A percentile compares a stretch with the other conserved stretches of the same genome.
Evolutionary conservation across 2,113 vertebrate species (phyloP).

Genomic region (Agelaius phoeniceus): DNA sequence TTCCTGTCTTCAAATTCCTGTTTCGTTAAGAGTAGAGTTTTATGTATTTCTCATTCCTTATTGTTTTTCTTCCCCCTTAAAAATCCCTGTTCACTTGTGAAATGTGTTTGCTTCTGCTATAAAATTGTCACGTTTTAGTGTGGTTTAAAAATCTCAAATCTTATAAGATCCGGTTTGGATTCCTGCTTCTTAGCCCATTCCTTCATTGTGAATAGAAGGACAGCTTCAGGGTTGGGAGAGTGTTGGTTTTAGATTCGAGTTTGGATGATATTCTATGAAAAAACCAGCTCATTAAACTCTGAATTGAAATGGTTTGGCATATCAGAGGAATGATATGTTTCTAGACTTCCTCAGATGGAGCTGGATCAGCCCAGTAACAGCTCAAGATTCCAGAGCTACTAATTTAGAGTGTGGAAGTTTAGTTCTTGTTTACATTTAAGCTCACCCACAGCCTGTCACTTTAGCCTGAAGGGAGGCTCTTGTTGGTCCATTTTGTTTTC

Average conservation of each 20-base stretch:
- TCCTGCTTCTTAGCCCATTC: not conserved
- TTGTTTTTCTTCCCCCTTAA: not conserved
- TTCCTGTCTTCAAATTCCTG: not conserved
- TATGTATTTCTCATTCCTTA: not conserved
- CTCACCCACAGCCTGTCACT: not conserved
- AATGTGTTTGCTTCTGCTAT: not conserved
- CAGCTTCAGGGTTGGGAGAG: not conserved
- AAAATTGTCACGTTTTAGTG: not conserved
- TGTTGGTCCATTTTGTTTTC: not conserved
- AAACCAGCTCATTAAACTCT: not conserved
- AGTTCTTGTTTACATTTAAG: not conserved
- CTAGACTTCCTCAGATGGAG: not conserved
- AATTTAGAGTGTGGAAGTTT: not conserved
- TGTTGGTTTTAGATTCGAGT: not conserved
- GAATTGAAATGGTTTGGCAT: not conserved
- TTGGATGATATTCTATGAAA: not conserved
- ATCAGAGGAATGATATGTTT: not conserved
- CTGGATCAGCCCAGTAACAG: not conserved
- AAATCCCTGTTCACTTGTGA: not conserved
- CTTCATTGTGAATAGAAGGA: not conserved
- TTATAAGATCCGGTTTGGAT: not conserved
- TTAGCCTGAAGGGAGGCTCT: not conserved
- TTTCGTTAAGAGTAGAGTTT: not conserved
- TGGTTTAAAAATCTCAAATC: not conserved
- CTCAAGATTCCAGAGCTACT: not conserved